These are phyloP conservation scores for Anaspis maculata DNA, from an alignment of 2,888 invertebrate genomes.

Conservation along the genomic window DNA sequence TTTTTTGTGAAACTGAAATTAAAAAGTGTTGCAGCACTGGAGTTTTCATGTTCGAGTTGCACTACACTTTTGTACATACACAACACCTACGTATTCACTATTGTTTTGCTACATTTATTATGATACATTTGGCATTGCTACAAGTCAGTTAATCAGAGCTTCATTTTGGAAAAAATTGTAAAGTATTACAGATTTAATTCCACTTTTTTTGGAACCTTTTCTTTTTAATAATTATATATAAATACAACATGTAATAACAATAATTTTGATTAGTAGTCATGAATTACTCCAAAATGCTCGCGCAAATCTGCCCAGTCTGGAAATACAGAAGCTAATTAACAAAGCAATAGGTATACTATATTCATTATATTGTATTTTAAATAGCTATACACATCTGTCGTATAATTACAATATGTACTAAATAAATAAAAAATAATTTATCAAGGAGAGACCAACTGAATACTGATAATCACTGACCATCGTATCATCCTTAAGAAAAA, in stretches of 20 bases:
- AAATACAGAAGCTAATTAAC: slow-evolving; percentile 25
- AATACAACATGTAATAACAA: not conserved
- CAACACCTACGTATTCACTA: slow-evolving; percentile 37
- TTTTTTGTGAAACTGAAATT: slow-evolving; percentile 8
- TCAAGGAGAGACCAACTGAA: slow-evolving; percentile 32
- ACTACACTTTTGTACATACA: slow-evolving; percentile 42
- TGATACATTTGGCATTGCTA: slow-evolving; percentile 45
- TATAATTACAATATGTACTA: slow-evolving; percentile 36
- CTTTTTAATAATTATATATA: too few relatives aligned
- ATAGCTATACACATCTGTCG: slow-evolving; percentile 35
- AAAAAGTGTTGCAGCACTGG: slow-evolving; percentile 23
- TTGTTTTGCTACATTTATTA: slow-evolving; percentile 37
- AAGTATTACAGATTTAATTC: too few relatives aligned
- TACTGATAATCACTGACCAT: too few relatives aligned
- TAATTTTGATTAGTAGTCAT: slow-evolving; percentile 15
- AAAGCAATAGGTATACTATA: slow-evolving; percentile 25
- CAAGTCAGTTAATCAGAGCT: slow-evolving; percentile 24
- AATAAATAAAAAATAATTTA: slow-evolving; percentile 39
- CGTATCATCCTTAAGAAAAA: too few relatives aligned
- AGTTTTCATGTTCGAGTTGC: slow-evolving; percentile 30
- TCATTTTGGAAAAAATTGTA: too few relatives aligned
- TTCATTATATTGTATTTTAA: too few relatives aligned
- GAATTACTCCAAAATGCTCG: too few relatives aligned
- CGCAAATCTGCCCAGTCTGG: slow-evolving; percentile 6
- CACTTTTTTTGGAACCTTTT: too few relatives aligned